phyloP scores from a whole-genome alignment of 2,113 vertebrate genomes.

The Rhinoderma darwinii region DNA sequence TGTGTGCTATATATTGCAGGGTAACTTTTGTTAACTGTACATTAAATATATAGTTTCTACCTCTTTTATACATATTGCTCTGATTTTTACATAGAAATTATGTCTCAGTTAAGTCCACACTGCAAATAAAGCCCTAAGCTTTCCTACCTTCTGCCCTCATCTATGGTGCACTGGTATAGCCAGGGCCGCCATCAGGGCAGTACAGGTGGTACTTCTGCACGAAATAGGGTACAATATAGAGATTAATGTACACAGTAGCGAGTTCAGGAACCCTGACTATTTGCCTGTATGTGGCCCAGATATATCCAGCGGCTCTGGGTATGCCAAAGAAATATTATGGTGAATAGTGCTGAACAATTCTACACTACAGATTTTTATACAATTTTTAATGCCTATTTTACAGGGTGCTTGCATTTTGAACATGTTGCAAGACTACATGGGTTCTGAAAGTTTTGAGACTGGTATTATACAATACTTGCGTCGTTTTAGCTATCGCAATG shows the following conservation, averaged over 20 bases:
- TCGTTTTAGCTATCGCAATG: conserved; percentile 87
- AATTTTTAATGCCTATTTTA: conserved; percentile 34
- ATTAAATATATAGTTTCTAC: no score
- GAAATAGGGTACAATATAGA: no score
- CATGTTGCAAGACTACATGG: conserved; percentile 87
- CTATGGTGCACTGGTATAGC: background rate
- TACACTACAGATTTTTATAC: background rate
- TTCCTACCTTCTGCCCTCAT: background rate
- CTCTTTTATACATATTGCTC: no score
- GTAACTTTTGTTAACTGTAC: no score
- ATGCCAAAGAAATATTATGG: no score
- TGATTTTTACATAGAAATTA: background rate
- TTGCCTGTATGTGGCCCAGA: no score
- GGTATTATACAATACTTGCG: conserved; percentile 84
- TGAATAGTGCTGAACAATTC: background rate
- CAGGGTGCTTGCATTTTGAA: conserved; percentile 90
- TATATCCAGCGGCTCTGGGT: no score
- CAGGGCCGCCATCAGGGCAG: no score
- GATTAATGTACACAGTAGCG: no score
- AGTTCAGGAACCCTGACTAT: no score
- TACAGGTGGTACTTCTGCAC: background rate
- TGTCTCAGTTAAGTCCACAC: background rate
- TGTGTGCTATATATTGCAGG: no score
- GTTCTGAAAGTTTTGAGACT: conserved; percentile 80
- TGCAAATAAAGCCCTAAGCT: background rate